Evolutionary conservation across 1,140 invertebrate species (phyloP).

Genomic region (Wasmannia auropunctata): DNA sequence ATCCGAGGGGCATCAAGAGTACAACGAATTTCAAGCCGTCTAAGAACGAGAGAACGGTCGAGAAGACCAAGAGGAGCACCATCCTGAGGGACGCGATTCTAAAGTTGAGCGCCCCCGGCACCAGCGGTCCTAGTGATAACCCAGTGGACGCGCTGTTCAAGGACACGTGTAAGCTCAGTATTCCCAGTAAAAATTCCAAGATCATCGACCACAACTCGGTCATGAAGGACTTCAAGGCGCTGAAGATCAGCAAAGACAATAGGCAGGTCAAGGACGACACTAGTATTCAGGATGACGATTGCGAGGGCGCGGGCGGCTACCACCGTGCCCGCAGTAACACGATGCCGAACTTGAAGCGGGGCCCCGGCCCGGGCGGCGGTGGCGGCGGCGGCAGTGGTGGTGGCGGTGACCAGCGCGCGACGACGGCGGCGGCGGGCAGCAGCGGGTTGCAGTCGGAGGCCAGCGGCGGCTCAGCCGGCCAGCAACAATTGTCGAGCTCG

Average conservation of each 20-base stretch:
- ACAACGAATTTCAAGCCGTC: conserved; percentile 82
- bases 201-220: conserved; percentile 80
- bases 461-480: conserved; percentile 49
- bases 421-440: not conserved
- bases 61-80: conserved; percentile 77
- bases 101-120: conserved; percentile 73
- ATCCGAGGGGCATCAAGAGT: conserved; percentile 78
- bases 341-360: conserved; percentile 83
- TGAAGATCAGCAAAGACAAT: conserved; percentile 77
- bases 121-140: conserved; percentile 75
- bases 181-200: conserved; percentile 73
- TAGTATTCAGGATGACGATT: conserved; percentile 77
- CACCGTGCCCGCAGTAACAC: conserved; percentile 83
- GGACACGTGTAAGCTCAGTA: conserved; percentile 77
- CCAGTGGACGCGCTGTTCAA: conserved; percentile 73
- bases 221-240: conserved; percentile 82
- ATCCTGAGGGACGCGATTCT: conserved; percentile 83
- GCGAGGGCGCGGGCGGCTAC: conserved; percentile 79
- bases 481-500: conserved; percentile 64
- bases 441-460: conserved; percentile 15
- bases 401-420: conserved; percentile 70
- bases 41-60: conserved; percentile 77
- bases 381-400: not conserved
- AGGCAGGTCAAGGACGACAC: conserved; percentile 81
- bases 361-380: conserved; percentile 77